A percentile compares a stretch with the other conserved stretches of the same genome.
Conservation (phyloP, 2,113 vertebrate genomes). For the Petromus typicus region DNA sequence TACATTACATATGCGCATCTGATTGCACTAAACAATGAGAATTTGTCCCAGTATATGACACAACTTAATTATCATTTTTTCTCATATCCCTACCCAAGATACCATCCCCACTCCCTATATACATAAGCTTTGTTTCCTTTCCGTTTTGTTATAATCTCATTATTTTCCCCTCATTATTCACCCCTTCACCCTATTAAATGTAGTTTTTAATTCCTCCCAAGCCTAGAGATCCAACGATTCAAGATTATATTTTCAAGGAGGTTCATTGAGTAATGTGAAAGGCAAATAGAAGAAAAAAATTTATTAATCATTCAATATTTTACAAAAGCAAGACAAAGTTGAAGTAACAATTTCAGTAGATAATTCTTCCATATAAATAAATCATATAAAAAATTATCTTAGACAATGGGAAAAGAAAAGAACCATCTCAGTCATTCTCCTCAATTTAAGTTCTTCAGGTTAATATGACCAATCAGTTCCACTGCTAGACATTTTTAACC, state of each 20-base stretch:
- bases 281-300: background rate
- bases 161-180: no score
- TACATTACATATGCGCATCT: no score
- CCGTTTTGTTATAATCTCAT: no score
- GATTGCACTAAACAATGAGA: no score
- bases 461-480: background rate
- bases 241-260: background rate
- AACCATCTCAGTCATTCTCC: background rate
- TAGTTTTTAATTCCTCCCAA: background rate
- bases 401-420: background rate
- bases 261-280: background rate
- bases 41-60: no score
- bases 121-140: no score
- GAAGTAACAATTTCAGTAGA: background rate
- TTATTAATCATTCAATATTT: conserved; percentile 2
- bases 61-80: no score
- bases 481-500: background rate
- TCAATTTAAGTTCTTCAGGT: background rate
- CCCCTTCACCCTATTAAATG: no score
- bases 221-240: background rate
- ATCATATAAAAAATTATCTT: background rate
- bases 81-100: no score
- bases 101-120: no score
- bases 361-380: background rate
- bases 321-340: background rate